phyloP scores from a whole-genome alignment of 2,888 invertebrate genomes.

The Tetragnatha montana region DNA sequence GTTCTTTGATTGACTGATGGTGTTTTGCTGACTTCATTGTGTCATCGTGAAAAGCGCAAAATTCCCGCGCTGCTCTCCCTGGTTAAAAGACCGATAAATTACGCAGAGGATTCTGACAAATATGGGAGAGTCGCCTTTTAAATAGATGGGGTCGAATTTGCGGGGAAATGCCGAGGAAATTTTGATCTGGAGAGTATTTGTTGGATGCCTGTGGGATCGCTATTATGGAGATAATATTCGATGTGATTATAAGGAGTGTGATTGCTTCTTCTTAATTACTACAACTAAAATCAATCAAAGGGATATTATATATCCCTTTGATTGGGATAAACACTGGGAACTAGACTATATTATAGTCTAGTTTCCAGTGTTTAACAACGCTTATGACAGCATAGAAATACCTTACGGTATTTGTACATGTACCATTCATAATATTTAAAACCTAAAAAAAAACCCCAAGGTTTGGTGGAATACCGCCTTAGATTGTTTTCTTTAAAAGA shows the following conservation, averaged over 20 bases:
- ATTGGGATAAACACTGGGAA: too few species aligned
- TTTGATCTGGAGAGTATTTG: not conserved
- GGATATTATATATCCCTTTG: too few species aligned
- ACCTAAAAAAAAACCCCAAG: too few species aligned
- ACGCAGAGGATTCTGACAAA: constrained; percentile 24
- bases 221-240: not conserved
- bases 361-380: too few species aligned
- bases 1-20: constrained; percentile 58
- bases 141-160: constrained; percentile 26
- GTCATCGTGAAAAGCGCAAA: constrained; percentile 22
- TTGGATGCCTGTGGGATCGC: too few species aligned
- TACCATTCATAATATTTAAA: too few species aligned
- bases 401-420: too few species aligned
- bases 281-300: too few species aligned
- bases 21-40: constrained; percentile 52
- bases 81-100: constrained; percentile 35
- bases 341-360: too few species aligned
- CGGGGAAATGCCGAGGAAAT: not conserved
- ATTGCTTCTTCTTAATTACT: not conserved
- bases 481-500: too few species aligned
- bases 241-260: not conserved
- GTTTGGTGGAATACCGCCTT: too few species aligned
- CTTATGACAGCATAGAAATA: too few species aligned
- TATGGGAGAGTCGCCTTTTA: constrained; percentile 11
- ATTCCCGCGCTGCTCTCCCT: constrained; percentile 15